A percentile compares a stretch with the other conserved stretches of the same genome.
Evolutionary conservation across 2,113 vertebrate genomes (phyloP).

Genomic region (Parotia lawesii): DNA sequence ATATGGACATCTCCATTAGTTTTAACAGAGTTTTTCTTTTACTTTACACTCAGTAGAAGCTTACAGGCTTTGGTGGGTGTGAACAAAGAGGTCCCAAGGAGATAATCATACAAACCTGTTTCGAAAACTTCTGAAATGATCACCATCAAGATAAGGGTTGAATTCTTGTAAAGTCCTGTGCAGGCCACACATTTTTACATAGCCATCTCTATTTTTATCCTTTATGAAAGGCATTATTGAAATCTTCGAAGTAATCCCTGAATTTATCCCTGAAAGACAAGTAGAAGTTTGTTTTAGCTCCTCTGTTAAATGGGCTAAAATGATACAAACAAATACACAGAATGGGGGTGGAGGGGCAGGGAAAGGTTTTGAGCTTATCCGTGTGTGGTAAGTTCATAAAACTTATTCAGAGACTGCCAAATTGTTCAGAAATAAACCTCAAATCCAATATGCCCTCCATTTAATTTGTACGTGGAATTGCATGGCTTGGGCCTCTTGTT

Average conservation of each 20-base stretch:
- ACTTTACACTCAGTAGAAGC: not conserved
- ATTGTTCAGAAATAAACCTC: not conserved
- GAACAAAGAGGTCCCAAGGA: not conserved
- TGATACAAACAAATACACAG: not conserved
- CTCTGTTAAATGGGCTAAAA: conserved; percentile 1
- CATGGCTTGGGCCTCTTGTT: not conserved
- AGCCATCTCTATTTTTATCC: conserved; percentile 31
- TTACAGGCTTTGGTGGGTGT: not conserved
- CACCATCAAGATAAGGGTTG: not conserved
- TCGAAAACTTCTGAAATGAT: conserved; percentile 47
- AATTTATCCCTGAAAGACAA: conserved; percentile 66
- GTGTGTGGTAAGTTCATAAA: not conserved
- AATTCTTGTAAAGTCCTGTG: conserved; percentile 35
- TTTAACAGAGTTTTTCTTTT: not conserved
- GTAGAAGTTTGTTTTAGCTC: conserved; percentile 17
- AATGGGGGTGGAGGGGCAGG: not conserved
- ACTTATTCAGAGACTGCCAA: not conserved
- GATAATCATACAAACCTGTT: conserved; percentile 25
- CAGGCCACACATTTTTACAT: conserved; percentile 9
- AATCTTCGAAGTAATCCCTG: conserved; percentile 46
- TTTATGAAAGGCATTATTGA: conserved; percentile 31
- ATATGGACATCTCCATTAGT: not conserved
- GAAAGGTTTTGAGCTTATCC: not conserved
- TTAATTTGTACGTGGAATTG: not conserved
- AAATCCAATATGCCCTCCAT: not conserved